A percentile compares a stretch with the other conserved stretches of the same genome.
Evolutionary conservation across 2,888 invertebrate genomes (phyloP).

Genomic region (Papilio protenor): DNA sequence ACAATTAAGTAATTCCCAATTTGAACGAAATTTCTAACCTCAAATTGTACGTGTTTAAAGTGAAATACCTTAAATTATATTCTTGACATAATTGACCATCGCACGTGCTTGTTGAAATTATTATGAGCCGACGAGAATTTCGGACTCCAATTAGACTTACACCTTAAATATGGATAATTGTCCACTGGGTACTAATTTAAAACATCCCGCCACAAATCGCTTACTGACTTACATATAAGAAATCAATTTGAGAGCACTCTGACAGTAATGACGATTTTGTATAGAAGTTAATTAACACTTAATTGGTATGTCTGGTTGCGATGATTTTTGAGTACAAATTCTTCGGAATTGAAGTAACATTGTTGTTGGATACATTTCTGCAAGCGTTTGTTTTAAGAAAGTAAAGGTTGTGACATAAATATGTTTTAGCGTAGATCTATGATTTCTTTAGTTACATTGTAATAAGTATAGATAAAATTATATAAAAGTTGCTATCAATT

Average conservation of each 20-base stretch:
- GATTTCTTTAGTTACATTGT: no score
- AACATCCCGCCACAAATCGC: conserved; percentile 55
- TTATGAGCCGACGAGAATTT: conserved; percentile 53
- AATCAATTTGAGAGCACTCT: conserved; percentile 53
- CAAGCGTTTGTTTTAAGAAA: no score
- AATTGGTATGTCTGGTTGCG: conserved; percentile 52
- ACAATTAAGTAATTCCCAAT: conserved; percentile 21
- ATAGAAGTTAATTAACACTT: conserved; percentile 51
- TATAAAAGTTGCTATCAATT: no score
- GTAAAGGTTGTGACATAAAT: no score
- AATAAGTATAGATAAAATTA: no score
- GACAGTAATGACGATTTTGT: conserved; percentile 50
- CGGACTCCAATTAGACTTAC: conserved; percentile 62
- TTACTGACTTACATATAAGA: conserved; percentile 52
- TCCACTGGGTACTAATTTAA: conserved; percentile 66
- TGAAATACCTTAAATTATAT: conserved; percentile 30
- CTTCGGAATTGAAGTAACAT: conserved; percentile 22
- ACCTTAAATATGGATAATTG: conserved; percentile 67
- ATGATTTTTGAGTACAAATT: conserved; percentile 48
- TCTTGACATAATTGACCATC: conserved; percentile 42
- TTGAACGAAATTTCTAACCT: conserved; percentile 30
- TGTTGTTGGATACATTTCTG: not conserved
- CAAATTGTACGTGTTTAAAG: conserved; percentile 32
- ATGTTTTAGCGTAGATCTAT: no score
- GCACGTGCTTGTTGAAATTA: conserved; percentile 50